Base-by-base conservation (phyloP, 1,140 invertebrate species). In the Gonioctena quinquepunctata region DNA sequence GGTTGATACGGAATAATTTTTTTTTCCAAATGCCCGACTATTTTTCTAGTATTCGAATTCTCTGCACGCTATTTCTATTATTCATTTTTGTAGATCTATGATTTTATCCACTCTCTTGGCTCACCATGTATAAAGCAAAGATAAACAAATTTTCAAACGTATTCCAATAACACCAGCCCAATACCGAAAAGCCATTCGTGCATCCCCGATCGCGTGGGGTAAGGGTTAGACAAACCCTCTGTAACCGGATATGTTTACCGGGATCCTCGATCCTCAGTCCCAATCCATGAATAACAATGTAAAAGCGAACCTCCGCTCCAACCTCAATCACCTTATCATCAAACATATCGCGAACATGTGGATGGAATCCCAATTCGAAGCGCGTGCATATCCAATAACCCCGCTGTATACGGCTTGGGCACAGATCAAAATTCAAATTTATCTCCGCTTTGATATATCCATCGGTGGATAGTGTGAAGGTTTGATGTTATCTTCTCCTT, bases 241-340 rank as follows among this genome's bases (percentile, higher is more conserved):
- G 77, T 77, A 79, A 79, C 76, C 76, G 74, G 77, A 79, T 79
- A 72, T 77, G 76, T 77, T 77, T 77, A 73, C 72, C 69, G 73
- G 72, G 73, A 73, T 71, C 63, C 73, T 69, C 71, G 68, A 64
- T 76, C 68, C 75, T 27, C 70, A 68, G 74, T 80, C 79, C 79
- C 79, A 76, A 71, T 76, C 79, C 79, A 80, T 80, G 79, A 79
- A 80, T 80, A 80, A 79, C 79, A 80, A 80, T 80, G 71, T 70
- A 72, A 73, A 69, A 70, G 61, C 57, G 70, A 69, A 54, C 64
- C 60, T 49, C 25, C 16, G 59, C 26, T 13, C 26, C 25, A 27
- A 50, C 33, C 63, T 71, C 71, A 76, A 78, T 78, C 71, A 77
- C 75, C 77, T 78, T 78, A 78, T 78, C 77, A 73, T 64, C 70